These are phyloP conservation scores for Corella eumyota DNA, from an alignment of 23 tunicate genomes.

Conservation along the genomic window DNA sequence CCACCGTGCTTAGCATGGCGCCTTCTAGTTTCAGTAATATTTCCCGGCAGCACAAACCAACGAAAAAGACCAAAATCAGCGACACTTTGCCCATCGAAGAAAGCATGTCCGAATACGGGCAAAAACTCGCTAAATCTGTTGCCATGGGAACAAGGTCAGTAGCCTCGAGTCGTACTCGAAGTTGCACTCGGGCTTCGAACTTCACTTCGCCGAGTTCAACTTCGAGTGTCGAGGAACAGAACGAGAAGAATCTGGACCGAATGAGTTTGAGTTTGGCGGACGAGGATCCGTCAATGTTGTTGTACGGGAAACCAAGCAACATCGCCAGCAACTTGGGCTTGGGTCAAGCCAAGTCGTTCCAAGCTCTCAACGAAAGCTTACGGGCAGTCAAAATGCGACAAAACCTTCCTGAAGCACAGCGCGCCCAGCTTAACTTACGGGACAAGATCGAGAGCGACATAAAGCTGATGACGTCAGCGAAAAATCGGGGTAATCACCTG, in stretches of 20 bases:
- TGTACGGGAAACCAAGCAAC: slow-evolving; percentile 60
- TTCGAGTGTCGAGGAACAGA: background rate
- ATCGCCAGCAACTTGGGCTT: slow-evolving; percentile 51
- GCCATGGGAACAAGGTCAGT: background rate
- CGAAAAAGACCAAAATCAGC: background rate
- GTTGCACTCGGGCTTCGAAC: background rate
- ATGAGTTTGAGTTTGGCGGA: slow-evolving; percentile 48
- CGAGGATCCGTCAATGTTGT: slow-evolving; percentile 66
- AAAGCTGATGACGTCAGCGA: slow-evolving; percentile 10
- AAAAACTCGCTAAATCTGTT: background rate
- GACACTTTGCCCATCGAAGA: slow-evolving; percentile 19
- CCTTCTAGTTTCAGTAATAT: background rate
- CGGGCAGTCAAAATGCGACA: slow-evolving; percentile 56
- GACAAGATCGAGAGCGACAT: slow-evolving; percentile 50
- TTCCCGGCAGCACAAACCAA: slow-evolving; percentile 6
- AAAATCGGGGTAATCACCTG: background rate
- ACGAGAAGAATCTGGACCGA: slow-evolving; percentile 17
- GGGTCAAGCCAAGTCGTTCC: slow-evolving; percentile 39
- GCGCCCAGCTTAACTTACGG: slow-evolving; percentile 15
- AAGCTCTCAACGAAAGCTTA: slow-evolving; percentile 54
- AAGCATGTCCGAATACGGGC: slow-evolving; percentile 27
- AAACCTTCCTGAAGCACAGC: slow-evolving; percentile 54
- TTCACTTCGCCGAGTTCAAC: background rate
- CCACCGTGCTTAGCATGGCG: slow-evolving; percentile 18
- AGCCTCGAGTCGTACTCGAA: background rate